Conservation (phyloP, 2,888 invertebrate genomes). For the Rapana venosa region DNA sequence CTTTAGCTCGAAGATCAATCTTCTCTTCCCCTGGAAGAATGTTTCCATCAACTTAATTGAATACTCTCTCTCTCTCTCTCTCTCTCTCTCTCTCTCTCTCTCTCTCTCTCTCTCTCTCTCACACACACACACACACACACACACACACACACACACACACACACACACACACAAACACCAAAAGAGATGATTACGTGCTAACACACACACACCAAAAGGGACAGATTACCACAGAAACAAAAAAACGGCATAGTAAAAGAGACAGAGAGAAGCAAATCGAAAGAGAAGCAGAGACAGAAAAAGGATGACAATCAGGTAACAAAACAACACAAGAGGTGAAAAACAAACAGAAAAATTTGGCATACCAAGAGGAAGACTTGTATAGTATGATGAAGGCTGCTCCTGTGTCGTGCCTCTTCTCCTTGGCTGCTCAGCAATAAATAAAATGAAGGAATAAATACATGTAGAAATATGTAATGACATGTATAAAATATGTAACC, state of each 20-base stretch:
- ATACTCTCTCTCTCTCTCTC: not conserved
- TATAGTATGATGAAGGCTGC: not conserved
- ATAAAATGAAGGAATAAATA: no score
- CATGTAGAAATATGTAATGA: no score
- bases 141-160: not conserved
- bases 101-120: no score
- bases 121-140: not conserved
- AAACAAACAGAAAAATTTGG: not conserved
- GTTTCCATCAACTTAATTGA: not conserved
- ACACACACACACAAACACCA: no score
- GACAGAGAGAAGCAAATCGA: not conserved
- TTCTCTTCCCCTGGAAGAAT: not conserved
- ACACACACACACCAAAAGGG: not conserved
- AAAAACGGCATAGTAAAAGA: not conserved
- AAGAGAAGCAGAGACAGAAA: not conserved
- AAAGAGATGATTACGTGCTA: no score
- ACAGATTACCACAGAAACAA: not conserved
- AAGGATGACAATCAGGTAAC: not conserved
- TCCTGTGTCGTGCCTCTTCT: not conserved
- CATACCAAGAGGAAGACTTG: conserved; percentile 14
- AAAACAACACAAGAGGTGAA: not conserved
- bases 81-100: no score
- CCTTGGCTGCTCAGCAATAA: not conserved
- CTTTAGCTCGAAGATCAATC: not conserved
- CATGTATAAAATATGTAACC: no score